Evolutionary conservation across 2,888 invertebrate species (phyloP).

Genomic region (Tetrapedia diversipes): DNA sequence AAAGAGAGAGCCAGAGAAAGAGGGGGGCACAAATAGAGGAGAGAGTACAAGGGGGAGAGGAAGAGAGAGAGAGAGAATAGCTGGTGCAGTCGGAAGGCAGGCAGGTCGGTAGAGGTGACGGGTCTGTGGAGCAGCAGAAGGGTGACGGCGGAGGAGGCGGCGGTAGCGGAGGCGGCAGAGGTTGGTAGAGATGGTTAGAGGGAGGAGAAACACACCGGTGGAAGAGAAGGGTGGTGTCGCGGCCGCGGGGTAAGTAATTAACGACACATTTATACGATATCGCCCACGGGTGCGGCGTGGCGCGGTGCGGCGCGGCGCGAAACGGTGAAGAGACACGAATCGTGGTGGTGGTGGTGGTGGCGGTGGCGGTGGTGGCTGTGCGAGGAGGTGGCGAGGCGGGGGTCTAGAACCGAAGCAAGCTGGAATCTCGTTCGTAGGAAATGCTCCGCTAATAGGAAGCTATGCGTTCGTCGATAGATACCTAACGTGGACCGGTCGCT

Average conservation of each 20-base stretch:
- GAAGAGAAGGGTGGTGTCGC: slow-evolving; percentile 74
- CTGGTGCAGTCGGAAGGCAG: slow-evolving; percentile 69
- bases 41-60: slow-evolving; percentile 25
- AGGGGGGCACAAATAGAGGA: slow-evolving; percentile 8
- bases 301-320: slow-evolving; percentile 26
- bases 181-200: slow-evolving; percentile 51
- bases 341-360: slow-evolving; percentile 2
- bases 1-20: slow-evolving; percentile 41
- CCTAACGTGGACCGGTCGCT: slow-evolving; percentile 58
- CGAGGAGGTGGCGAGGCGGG: slow-evolving; percentile 49
- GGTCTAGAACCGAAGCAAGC: slow-evolving; percentile 55
- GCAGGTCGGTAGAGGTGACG: slow-evolving; percentile 70
- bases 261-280: slow-evolving; percentile 82
- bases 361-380: neutral
- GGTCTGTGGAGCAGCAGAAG: slow-evolving; percentile 60
- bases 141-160: slow-evolving; percentile 49
- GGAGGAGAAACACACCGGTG: slow-evolving; percentile 61
- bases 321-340: slow-evolving; percentile 41
- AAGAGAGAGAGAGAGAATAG: slow-evolving; percentile 52
- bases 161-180: slow-evolving; percentile 23
- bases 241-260: slow-evolving; percentile 81
- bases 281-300: slow-evolving; percentile 70
- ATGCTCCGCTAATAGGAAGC: slow-evolving; percentile 79
- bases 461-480: slow-evolving; percentile 79
- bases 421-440: slow-evolving; percentile 75